Conservation (phyloP, 2,888 invertebrate genomes). For the Bombylius major region DNA sequence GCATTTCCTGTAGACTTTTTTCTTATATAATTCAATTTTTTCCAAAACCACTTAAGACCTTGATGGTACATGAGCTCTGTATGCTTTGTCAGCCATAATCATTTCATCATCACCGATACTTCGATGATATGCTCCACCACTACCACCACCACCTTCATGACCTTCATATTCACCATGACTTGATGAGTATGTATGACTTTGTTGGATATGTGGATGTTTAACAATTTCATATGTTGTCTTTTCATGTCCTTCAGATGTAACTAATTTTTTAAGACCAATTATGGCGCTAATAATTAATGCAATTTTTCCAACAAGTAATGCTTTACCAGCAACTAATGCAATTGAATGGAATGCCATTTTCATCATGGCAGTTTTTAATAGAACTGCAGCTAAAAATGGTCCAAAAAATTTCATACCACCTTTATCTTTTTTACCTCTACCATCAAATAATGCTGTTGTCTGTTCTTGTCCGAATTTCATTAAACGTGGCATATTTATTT, state of each 20-base stretch:
- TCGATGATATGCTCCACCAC: slow-evolving; percentile 44
- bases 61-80: slow-evolving; percentile 42
- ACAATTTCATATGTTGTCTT: slow-evolving; percentile 77
- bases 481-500: slow-evolving; percentile 39
- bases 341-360: slow-evolving; percentile 64
- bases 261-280: slow-evolving; percentile 66
- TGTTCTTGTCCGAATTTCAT: slow-evolving; percentile 36
- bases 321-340: slow-evolving; percentile 66
- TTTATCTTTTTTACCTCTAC: slow-evolving; percentile 48
- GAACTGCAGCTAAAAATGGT: slow-evolving; percentile 53
- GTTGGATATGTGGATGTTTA: slow-evolving; percentile 71
- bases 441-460: slow-evolving; percentile 34
- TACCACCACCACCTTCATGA: slow-evolving; percentile 42
- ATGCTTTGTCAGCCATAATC: slow-evolving; percentile 50
- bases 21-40: background rate
- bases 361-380: slow-evolving; percentile 58
- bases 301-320: slow-evolving; percentile 70
- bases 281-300: slow-evolving; percentile 66
- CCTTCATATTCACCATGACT: slow-evolving; percentile 48
- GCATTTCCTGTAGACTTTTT: background rate
- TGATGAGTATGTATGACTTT: slow-evolving; percentile 62
- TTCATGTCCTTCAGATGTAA: slow-evolving; percentile 55
- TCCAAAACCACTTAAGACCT: slow-evolving; percentile 1
- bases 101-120: slow-evolving; percentile 45
- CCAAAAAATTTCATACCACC: slow-evolving; percentile 46